Evolutionary conservation across 2,888 invertebrate species (phyloP).

Genomic region (Caenorhabditis sp.): DNA sequence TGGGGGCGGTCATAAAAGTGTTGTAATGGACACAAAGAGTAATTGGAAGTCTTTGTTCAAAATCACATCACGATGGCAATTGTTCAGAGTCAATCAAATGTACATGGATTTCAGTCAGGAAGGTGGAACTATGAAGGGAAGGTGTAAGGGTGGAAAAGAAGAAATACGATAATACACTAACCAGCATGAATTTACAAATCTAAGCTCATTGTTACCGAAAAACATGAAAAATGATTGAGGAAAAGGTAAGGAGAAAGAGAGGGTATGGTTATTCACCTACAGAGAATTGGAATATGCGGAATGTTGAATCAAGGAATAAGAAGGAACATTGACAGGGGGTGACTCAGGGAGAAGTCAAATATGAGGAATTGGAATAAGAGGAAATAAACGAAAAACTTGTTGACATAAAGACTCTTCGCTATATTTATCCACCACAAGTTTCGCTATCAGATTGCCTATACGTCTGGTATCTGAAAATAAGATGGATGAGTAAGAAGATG

Average conservation of each 20-base stretch:
- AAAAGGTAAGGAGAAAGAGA: constrained; percentile 1
- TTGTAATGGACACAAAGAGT: constrained; percentile 35
- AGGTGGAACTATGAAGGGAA: not conserved
- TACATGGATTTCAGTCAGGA: constrained; percentile 35
- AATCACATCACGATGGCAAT: constrained; percentile 64
- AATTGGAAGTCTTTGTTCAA: constrained; percentile 39
- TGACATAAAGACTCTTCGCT: constrained; percentile 48
- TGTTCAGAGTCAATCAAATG: constrained; percentile 45
- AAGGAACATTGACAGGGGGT: constrained; percentile 42
- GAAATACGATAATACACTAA: constrained; percentile 21
- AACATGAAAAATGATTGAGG: constrained; percentile 31
- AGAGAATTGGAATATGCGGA: constrained; percentile 59
- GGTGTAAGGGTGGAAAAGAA: not conserved
- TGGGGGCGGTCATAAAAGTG: constrained; percentile 1
- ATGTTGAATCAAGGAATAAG: constrained; percentile 62
- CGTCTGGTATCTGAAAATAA: constrained; percentile 73
- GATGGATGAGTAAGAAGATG: not conserved
- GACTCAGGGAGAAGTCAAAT: constrained; percentile 62
- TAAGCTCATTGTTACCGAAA: constrained; percentile 64
- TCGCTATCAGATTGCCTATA: constrained; percentile 78
- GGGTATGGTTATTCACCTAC: constrained; percentile 29
- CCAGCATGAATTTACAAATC: constrained; percentile 60
- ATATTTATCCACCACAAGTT: constrained; percentile 67
- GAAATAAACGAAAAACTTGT: constrained; percentile 56
- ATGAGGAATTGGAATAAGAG: constrained; percentile 41